Evolutionary conservation across 2,113 vertebrate genomes (phyloP), one percentile per base, ranked within the genome.

Genomic region (Pitta sordida): DNA sequence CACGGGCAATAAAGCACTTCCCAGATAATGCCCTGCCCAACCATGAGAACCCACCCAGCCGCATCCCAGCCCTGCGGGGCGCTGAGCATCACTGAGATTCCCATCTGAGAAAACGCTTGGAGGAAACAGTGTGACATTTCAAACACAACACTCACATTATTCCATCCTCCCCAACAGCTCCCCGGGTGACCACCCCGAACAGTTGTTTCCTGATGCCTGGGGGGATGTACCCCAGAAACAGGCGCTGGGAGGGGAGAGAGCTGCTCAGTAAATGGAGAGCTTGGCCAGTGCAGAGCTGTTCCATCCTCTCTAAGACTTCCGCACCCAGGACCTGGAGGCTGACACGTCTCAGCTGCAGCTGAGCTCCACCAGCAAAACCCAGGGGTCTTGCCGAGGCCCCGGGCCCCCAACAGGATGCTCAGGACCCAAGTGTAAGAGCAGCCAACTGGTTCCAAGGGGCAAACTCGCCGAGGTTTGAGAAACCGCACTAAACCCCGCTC

Each of bases 11-110:
- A 27, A 27, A 90, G 73, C 29, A 17, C 12, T 62, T 68, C 63
- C 32, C 44, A 39, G 23, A 83, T 4, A 77, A 90, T 60, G 86
- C 87, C 82, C 77, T 36, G 44, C 18, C 63, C 1, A 8, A 71
- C 51, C 85, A 46, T 21, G 64, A 58, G 63, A 83, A 90, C 11
- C 53, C 74, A 68, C 10, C 37, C 65, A 48, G 39, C 73, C 49
- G 0, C 77, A 92, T 56, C 80, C 73, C 0, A 0, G 68, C 83
- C 82, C 73, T 15, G 2, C 0, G 1, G 59, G 65, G 34, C 0
- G 0, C 51, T 2, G 14, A 74, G 82, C 32, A 20, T 16, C 83
- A 55, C 8, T 7, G 48, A 83, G 56, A 48, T 58, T 63, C 58
- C 8, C 6, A 51, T 41, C 86, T 55, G 48, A 39, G 64, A 59